phyloP scores from a whole-genome alignment of 2,888 invertebrate species.

The Drosophila austrosaltans region DNA sequence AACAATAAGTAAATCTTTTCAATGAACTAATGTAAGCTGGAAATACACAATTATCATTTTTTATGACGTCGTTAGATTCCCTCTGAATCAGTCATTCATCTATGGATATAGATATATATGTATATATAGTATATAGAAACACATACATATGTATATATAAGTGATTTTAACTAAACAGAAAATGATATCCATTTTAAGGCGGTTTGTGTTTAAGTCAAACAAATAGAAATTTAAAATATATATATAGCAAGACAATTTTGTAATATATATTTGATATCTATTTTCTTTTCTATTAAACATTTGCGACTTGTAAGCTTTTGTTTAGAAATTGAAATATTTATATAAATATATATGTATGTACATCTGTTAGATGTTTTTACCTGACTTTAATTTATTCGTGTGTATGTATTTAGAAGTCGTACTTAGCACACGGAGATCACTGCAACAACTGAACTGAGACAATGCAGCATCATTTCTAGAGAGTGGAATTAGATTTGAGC shows the following conservation, averaged over 20 bases:
- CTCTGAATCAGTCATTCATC: not conserved
- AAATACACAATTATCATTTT: not conserved
- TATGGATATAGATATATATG: not conserved
- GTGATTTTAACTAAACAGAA: no score
- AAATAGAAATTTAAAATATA: not conserved
- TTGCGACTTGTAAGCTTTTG: no score
- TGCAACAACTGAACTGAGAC: conserved; percentile 46
- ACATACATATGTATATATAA: not conserved
- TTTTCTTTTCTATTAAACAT: no score
- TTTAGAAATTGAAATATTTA: not conserved
- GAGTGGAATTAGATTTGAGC: conserved; percentile 3
- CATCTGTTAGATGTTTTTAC: not conserved
- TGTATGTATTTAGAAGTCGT: conserved; percentile 19
- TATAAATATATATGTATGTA: not conserved
- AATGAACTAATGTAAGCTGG: conserved; percentile 5
- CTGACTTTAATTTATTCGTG: not conserved
- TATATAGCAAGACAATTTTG: no score
- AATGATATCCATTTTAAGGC: no score
- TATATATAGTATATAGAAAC: not conserved
- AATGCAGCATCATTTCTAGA: not conserved
- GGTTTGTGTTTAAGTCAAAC: no score
- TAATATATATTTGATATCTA: no score
- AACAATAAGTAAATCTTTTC: not conserved
- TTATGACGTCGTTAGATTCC: not conserved
- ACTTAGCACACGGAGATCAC: conserved; percentile 52